Evolutionary conservation across 2,797 vertebrate genomes (phyloP), one percentile per base, ranked within the genome.

Genomic region (Meriones psammophilus): DNA sequence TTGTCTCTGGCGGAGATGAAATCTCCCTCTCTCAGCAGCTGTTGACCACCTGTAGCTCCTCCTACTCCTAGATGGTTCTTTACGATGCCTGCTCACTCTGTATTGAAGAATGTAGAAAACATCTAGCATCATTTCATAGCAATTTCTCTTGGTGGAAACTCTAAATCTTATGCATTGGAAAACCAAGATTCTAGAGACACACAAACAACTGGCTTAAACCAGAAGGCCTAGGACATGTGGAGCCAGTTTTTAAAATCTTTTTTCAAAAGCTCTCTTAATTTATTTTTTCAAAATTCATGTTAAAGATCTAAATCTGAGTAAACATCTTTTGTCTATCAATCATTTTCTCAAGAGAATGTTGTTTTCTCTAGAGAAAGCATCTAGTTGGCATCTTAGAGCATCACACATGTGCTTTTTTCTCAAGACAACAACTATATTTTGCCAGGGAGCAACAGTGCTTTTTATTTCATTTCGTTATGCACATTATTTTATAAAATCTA

Each of bases 241-340:
- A 93, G 68, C 69, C 95, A 88, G 22, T 76, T 94, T 97, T 91
- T 42, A 89, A 83, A 93, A 5, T 93, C 17, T 39, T 17, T 88
- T 89, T 79, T 91, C 81, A 83, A 95, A 22, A 39, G 20, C 28
- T 60, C 46, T 81, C 64, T 86, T 69, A 24, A 54, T 80, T 88
- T 26, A 76, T 88, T 93, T 68, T 68, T 86, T 86, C 69, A 88
- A 96, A 91, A 92, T 87, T 85, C 22, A 24, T 88, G 42, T 92
- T 92, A 93, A 94, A 90, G 87, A 60, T 68, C 17, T 33, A 88
- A 17, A 5, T 88, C 28, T 81, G 78, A 95, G 88, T 62, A 74
- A 58, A 3, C 8, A 15, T 80, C 79, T 4, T 86, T 71, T 85
- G 7, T 64, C n/a, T 39, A 39, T 85, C 17, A 60, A n/a, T 96